A percentile compares a stretch with the other conserved stretches of the same genome.
Conservation (phyloP, 2,888 invertebrate genomes). For the Nineta flava region DNA sequence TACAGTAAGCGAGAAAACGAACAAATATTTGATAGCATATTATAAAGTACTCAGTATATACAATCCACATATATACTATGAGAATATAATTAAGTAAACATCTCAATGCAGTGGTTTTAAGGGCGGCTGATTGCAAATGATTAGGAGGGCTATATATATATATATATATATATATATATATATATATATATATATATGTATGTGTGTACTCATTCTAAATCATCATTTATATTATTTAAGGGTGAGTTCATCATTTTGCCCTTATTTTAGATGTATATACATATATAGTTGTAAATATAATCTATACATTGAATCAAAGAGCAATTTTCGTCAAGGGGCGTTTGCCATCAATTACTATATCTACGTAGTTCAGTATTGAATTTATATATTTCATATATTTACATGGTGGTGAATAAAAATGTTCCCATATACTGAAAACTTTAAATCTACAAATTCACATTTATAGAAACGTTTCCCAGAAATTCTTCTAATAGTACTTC, state of each 20-base stretch:
- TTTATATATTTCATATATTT: no score
- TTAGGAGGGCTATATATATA: background rate
- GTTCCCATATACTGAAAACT: no score
- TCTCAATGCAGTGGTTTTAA: background rate
- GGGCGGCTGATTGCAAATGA: background rate
- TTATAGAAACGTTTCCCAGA: no score
- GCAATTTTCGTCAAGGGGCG: background rate
- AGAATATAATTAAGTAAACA: background rate
- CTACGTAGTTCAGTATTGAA: background rate
- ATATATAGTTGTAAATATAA: background rate
- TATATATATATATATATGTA: background rate
- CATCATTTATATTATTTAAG: background rate
- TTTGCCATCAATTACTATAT: background rate
- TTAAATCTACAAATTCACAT: no score
- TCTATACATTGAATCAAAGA: background rate
- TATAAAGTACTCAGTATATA: no score
- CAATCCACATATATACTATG: background rate
- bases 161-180: background rate
- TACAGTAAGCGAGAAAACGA: no score
- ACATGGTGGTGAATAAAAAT: no score
- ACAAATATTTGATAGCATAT: no score
- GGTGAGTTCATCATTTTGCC: background rate
- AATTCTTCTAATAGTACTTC: no score
- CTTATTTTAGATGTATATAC: background rate
- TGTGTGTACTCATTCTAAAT: background rate